phyloP scores from a whole-genome alignment of 2,888 invertebrate species.

The Sphaeridia pumilis region DNA sequence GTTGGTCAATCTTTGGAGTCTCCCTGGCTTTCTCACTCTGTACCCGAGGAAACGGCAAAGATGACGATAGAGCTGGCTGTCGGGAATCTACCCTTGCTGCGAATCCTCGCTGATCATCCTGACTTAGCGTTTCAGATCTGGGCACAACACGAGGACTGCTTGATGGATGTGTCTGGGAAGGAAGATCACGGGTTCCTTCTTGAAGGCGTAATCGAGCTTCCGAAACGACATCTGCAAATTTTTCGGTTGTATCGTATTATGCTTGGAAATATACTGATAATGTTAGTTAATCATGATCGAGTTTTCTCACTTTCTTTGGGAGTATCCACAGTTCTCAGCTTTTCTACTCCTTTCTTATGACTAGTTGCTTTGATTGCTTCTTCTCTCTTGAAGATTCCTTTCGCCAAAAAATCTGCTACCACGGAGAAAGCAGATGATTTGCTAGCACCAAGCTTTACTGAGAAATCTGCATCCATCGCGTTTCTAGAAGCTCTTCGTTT shows the following conservation, averaged over 20 bases:
- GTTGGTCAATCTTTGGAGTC: neutral
- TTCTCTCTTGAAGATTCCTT: constrained; percentile 64
- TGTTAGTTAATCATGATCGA: no score
- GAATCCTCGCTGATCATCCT: neutral
- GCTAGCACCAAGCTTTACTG: constrained; percentile 37
- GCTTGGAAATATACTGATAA: no score
- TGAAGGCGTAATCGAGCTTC: neutral
- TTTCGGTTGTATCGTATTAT: no score
- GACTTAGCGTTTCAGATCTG: no score
- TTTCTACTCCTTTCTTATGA: constrained; percentile 29
- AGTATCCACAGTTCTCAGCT: constrained; percentile 15
- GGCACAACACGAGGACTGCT: no score
- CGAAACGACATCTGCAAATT: no score
- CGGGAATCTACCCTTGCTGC: constrained; percentile 7
- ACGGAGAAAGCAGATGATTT: constrained; percentile 56
- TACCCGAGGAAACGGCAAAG: constrained; percentile 31
- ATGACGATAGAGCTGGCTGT: neutral
- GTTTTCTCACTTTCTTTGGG: constrained; percentile 8
- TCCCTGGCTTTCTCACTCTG: constrained; percentile 1
- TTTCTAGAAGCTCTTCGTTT: neutral
- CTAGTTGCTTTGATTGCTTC: constrained; percentile 15
- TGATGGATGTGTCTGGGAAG: neutral
- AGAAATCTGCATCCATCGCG: constrained; percentile 18
- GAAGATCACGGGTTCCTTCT: neutral
- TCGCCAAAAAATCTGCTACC: constrained; percentile 82